Conservation (phyloP, 1,140 invertebrate species). For the Heliothis subflexa region DNA sequence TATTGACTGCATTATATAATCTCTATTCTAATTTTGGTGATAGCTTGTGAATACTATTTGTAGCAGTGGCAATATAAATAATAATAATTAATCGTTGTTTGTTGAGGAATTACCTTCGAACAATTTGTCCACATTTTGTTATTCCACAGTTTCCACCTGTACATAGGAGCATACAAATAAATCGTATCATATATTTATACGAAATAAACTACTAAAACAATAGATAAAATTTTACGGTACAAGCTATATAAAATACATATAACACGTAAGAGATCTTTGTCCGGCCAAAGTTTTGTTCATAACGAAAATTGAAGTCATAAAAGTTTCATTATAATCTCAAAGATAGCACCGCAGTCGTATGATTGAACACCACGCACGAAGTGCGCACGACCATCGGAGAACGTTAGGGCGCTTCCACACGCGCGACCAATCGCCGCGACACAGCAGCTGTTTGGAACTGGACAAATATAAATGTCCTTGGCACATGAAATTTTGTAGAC, state of each 20-base stretch:
- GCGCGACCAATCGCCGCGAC: constrained; percentile 20
- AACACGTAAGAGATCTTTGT: constrained; percentile 53
- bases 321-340: constrained; percentile 83
- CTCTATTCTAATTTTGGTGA: constrained; percentile 31
- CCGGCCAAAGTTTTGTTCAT: constrained; percentile 55
- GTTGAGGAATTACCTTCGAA: neutral
- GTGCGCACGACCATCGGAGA: constrained; percentile 65
- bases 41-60: neutral
- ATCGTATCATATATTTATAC: constrained; percentile 13
- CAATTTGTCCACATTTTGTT: neutral
- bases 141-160: neutral
- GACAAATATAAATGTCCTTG: constrained; percentile 48
- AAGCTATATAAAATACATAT: constrained; percentile 36
- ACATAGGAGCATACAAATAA: neutral
- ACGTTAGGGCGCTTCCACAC: constrained; percentile 61
- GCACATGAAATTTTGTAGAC: constrained; percentile 36
- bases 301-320: constrained; percentile 74
- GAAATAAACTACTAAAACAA: constrained; percentile 28
- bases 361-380: constrained; percentile 73
- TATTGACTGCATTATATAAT: constrained; percentile 29
- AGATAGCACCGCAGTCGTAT: constrained; percentile 80
- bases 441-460: constrained; percentile 37
- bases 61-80: neutral
- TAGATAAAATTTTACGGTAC: constrained; percentile 41
- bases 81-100: neutral